Base-by-base conservation (phyloP, 1,140 invertebrate genomes). In the Neuroterus valhalla region DNA sequence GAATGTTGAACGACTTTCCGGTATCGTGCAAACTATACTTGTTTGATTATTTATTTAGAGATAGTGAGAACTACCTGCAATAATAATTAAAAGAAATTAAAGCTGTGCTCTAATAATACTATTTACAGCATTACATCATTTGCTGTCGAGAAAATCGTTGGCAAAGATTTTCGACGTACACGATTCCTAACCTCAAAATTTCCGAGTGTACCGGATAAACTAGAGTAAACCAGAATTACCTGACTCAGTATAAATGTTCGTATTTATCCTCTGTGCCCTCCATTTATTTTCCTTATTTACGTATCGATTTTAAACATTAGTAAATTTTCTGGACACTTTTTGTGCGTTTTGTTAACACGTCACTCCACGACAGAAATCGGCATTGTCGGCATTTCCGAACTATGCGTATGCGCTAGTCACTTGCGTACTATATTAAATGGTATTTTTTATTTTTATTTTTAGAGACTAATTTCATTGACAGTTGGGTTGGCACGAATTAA, bases 261-360 rank as follows among this genome's bases (percentile, higher is more conserved):
- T 77, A 68, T 74, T 75, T 70, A 72, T 74, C 71, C 76, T 84
- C 72, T 70, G 71, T 75, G 66, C 71, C 79, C 71, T 80, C 79
- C 78, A 80, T 82, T 77, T 77, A 83, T 75, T 62, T 68, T 67
- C 45, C 74, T 72, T 82, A 80, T 79, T 81, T 79, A 81, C 75
- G 71, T 81, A 80, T 70, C 71, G 68, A 82, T 78, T 83, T 66
- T 73, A 83, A 82, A 81, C 73, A 83, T 84, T 79, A 83, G 67
- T 66, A 82, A 83, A 72, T 72, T 77, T 48, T 73, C 75, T 66
- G 42, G 75, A 80, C 66, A 71, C 45, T 23, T 19, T 62, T 72
- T 52, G 73, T 75, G 52, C 72, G 48, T 76, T 70, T 48, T 66
- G 81, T 78, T 74, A 74, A 74, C 79, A 76, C 74, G 73, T 81